phyloP scores from a whole-genome alignment of 2,888 invertebrate genomes.

The Apotomis turbidana region DNA sequence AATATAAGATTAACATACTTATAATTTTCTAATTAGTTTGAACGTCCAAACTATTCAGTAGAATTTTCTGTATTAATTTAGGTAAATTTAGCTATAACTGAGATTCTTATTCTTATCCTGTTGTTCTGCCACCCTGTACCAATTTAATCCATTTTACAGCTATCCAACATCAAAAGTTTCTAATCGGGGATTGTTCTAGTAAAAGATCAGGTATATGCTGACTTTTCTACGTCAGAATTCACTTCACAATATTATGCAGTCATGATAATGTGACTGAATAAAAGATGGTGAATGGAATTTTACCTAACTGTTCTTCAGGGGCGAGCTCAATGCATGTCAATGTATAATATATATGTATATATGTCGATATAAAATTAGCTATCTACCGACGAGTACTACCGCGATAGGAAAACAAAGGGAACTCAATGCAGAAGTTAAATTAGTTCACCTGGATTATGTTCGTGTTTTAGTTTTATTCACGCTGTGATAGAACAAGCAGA shows the following conservation, averaged over 20 bases:
- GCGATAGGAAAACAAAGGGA: neutral
- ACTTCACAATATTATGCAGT: conserved; percentile 13
- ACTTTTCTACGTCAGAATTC: neutral
- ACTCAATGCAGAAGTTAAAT: neutral
- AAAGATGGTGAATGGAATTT: conserved; percentile 26
- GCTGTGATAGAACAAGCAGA: neutral
- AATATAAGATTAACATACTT: no score
- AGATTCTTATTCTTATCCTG: no score
- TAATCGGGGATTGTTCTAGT: conserved; percentile 5
- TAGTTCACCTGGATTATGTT: neutral
- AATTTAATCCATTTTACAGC: no score
- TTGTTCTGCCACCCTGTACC: no score
- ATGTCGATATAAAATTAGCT: neutral
- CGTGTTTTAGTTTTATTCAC: neutral
- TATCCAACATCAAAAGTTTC: neutral
- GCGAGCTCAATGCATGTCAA: conserved; percentile 20
- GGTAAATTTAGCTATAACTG: no score
- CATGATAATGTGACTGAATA: conserved; percentile 27
- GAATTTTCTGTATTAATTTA: no score
- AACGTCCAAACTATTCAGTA: no score
- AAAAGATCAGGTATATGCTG: neutral
- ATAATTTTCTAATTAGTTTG: no score
- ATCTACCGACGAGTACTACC: neutral
- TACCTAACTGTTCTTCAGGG: conserved; percentile 12
- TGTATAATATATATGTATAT: neutral